A percentile compares a stretch with the other conserved stretches of the same genome.
Conservation (phyloP, 1,140 invertebrate species). For the Oedothorax gibbosus region DNA sequence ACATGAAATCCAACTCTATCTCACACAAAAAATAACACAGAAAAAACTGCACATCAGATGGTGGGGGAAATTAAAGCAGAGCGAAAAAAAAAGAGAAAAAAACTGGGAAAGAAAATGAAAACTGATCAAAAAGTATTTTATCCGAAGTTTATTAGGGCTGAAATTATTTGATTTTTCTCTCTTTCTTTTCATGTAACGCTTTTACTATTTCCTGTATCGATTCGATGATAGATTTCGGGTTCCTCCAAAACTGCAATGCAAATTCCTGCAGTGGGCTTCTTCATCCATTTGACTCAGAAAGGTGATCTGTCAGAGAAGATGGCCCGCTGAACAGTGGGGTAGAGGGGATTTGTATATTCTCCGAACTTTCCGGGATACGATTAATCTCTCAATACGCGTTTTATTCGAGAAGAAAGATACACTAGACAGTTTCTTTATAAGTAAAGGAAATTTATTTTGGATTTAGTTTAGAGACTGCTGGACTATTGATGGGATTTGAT, state of each 20-base stretch:
- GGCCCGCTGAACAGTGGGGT: slow-evolving; percentile 5
- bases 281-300: slow-evolving; percentile 4
- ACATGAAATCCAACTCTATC: too few species aligned
- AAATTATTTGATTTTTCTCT: slow-evolving; percentile 20
- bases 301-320: slow-evolving; percentile 38
- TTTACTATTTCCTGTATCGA: slow-evolving; percentile 30
- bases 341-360: slow-evolving; percentile 28
- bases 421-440: too few species aligned
- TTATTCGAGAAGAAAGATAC: background rate
- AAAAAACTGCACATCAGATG: too few species aligned
- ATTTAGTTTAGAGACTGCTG: too few species aligned
- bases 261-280: background rate
- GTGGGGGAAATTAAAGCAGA: background rate
- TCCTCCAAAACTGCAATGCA: slow-evolving; percentile 9
- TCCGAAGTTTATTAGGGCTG: slow-evolving; percentile 28
- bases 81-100: background rate
- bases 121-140: slow-evolving; percentile 8
- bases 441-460: too few species aligned
- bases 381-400: slow-evolving; percentile 19
- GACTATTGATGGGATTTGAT: too few species aligned
- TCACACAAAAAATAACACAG: too few species aligned
- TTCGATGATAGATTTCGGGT: background rate
- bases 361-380: background rate
- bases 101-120: background rate
- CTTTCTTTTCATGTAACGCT: slow-evolving; percentile 13